These are phyloP conservation scores for Seira ritae DNA, from an alignment of 2,888 invertebrate genomes.

Conservation along the genomic window DNA sequence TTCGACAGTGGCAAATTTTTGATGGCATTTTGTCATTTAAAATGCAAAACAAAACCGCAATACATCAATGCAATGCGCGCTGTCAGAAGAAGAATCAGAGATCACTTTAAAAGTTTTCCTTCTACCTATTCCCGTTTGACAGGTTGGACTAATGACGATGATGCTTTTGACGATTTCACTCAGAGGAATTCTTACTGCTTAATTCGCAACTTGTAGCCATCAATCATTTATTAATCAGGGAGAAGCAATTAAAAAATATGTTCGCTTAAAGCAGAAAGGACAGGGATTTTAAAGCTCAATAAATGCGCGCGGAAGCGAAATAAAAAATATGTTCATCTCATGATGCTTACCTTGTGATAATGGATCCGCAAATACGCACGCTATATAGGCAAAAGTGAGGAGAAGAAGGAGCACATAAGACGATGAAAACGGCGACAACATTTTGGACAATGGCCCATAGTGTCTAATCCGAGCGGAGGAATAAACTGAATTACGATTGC, in stretches of 20 bases:
- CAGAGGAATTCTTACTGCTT: background rate
- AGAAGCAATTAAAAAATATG: constrained; percentile 13
- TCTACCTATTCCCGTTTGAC: constrained; percentile 10
- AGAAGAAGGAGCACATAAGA: constrained; percentile 59
- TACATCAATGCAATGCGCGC: too few species aligned
- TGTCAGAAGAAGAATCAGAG: too few species aligned
- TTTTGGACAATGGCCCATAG: constrained; percentile 46
- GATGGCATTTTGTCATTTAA: background rate
- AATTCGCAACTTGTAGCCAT: background rate
- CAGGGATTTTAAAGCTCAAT: too few species aligned
- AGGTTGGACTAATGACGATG: background rate
- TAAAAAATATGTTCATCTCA: too few species aligned
- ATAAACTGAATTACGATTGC: constrained; percentile 61
- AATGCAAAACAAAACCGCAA: background rate
- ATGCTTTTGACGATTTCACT: background rate
- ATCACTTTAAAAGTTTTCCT: background rate
- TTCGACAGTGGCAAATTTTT: constrained; percentile 3
- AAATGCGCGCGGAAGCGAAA: background rate
- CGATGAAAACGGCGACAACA: constrained; percentile 51
- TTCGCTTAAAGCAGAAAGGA: background rate
- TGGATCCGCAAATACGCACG: constrained; percentile 66
- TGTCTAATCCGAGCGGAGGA: constrained; percentile 59
- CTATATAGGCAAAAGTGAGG: constrained; percentile 61
- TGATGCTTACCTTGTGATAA: constrained; percentile 64
- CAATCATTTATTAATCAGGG: constrained; percentile 39